Evolutionary conservation across 2,888 invertebrate species (phyloP).

Genomic region (Acleris emargana): DNA sequence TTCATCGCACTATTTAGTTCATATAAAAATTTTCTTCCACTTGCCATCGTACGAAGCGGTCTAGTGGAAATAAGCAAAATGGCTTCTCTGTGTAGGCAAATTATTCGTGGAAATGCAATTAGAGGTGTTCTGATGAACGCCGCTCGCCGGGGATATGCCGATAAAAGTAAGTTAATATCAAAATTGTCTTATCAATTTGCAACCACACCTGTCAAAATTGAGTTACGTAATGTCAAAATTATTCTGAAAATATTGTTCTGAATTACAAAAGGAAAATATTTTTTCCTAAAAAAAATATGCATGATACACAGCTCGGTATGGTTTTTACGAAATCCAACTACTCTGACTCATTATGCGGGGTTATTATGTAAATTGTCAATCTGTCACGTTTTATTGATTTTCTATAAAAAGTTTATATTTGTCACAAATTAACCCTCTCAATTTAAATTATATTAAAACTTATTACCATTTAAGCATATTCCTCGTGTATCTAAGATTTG

Average conservation of each 20-base stretch:
- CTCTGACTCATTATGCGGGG: neutral
- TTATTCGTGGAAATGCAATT: slow-evolving; percentile 85
- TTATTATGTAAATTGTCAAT: slow-evolving; percentile 16
- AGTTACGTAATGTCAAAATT: slow-evolving; percentile 81
- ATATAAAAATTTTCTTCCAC: slow-evolving; percentile 54
- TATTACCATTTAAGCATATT: neutral
- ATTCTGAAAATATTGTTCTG: slow-evolving; percentile 36
- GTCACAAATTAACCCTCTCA: neutral
- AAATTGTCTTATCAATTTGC: slow-evolving; percentile 45
- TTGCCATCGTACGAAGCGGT: slow-evolving; percentile 79
- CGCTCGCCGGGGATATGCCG: slow-evolving; percentile 84
- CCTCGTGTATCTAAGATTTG: too few species aligned
- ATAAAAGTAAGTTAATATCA: slow-evolving; percentile 85
- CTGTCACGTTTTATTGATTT: slow-evolving; percentile 36
- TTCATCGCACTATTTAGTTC: slow-evolving; percentile 43
- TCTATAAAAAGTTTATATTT: slow-evolving; percentile 12
- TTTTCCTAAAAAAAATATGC: neutral
- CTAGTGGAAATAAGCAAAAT: slow-evolving; percentile 83
- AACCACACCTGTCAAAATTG: slow-evolving; percentile 64
- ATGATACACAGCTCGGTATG: too few species aligned
- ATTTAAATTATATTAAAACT: neutral
- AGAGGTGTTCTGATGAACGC: slow-evolving; percentile 85
- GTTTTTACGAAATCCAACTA: too few species aligned
- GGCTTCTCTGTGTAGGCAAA: slow-evolving; percentile 90
- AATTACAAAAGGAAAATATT: neutral